phyloP scores from a whole-genome alignment of 2,797 vertebrate species.

The Gymnodraco acuticeps region DNA sequence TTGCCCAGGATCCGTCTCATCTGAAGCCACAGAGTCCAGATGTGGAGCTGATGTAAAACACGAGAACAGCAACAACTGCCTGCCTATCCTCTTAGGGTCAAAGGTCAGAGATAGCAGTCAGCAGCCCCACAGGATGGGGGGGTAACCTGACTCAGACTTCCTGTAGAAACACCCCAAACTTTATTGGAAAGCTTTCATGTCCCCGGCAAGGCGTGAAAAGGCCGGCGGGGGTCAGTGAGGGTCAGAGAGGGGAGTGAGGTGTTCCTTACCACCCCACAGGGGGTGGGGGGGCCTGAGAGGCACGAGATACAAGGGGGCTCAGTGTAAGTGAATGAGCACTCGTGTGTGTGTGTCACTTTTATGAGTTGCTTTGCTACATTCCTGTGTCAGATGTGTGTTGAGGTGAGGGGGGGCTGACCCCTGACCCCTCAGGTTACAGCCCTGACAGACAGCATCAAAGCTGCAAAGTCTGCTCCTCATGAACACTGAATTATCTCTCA shows the following conservation, averaged over 20 bases:
- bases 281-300: conserved; percentile 43
- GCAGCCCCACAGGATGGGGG: conserved; percentile 38
- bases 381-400: conserved; percentile 51
- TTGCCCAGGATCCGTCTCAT: not conserved
- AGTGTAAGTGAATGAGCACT: conserved; percentile 36
- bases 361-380: conserved; percentile 50
- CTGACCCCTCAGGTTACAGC: not conserved
- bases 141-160: conserved; percentile 78
- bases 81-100: conserved; percentile 58
- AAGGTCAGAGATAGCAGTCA: conserved; percentile 71
- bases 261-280: conserved; percentile 36
- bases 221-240: conserved; percentile 45
- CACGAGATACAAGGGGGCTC: conserved; percentile 39
- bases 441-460: no score
- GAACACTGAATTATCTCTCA: no score
- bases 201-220: conserved; percentile 64
- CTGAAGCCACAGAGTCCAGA: not conserved
- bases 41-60: conserved; percentile 3
- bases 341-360: conserved; percentile 51
- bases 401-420: conserved; percentile 44
- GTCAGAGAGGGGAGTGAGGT: conserved; percentile 45
- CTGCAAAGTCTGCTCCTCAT: no score
- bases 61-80: not conserved
- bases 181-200: conserved; percentile 79
- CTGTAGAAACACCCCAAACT: conserved; percentile 68